A percentile compares a stretch with the other conserved stretches of the same genome.
phyloP scores from a whole-genome alignment of 2,113 vertebrate genomes.

The Scophthalmus maximus region DNA sequence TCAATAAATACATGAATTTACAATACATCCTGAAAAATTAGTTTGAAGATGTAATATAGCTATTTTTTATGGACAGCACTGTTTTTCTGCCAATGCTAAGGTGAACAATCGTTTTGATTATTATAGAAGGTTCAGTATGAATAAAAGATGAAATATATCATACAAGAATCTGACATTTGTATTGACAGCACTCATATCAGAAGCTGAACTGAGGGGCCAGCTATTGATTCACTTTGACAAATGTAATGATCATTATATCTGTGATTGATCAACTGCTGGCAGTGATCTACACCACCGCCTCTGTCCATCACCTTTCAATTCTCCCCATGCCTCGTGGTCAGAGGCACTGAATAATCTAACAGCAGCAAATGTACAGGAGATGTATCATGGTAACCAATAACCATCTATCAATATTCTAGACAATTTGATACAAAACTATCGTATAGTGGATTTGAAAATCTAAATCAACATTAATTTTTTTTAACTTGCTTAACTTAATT shows the following conservation, averaged over 20 bases:
- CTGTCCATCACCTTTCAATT: constrained; percentile 8
- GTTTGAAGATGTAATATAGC: too few relatives aligned
- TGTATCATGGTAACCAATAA: not conserved
- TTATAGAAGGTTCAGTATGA: constrained; percentile 5
- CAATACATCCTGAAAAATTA: too few relatives aligned
- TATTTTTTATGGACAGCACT: too few relatives aligned
- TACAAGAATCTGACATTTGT: not conserved
- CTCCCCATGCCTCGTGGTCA: not conserved
- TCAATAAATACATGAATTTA: too few relatives aligned
- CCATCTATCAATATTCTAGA: not conserved
- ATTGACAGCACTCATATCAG: constrained; percentile 1
- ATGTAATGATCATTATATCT: constrained; percentile 32
- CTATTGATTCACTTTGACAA: constrained; percentile 30
- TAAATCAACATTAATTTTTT: not conserved
- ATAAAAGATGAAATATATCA: constrained; percentile 5
- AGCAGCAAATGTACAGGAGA: not conserved
- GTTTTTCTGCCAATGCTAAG: not conserved
- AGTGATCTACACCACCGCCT: constrained; percentile 9
- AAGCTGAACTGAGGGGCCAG: constrained; percentile 2
- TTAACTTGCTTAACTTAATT: too few relatives aligned
- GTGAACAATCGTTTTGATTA: not conserved
- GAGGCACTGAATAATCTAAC: constrained; percentile 30
- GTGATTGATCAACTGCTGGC: constrained; percentile 33
- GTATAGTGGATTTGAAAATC: not conserved
- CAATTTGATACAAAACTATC: not conserved